A percentile compares a stretch with the other conserved stretches of the same genome.
Evolutionary conservation across 2,797 vertebrate species (phyloP).

Genomic region (Spea hammondii): DNA sequence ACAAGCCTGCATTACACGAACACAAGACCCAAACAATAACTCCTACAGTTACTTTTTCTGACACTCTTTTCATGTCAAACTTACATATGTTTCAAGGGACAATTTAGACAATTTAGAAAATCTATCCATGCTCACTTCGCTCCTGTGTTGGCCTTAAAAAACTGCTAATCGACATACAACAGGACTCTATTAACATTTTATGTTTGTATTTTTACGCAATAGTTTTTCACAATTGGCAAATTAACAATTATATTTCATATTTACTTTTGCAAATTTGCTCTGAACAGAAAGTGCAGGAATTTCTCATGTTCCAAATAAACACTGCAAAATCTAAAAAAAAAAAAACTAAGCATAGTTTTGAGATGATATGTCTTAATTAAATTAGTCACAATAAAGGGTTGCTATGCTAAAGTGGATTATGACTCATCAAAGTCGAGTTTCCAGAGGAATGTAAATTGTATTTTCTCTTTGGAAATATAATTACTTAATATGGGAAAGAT

Average conservation of each 20-base stretch:
- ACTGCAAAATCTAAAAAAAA: background rate
- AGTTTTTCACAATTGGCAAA: too few relatives aligned
- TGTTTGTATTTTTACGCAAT: too few relatives aligned
- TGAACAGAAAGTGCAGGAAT: background rate
- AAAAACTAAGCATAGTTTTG: background rate
- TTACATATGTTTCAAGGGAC: too few relatives aligned
- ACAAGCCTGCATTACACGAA: too few relatives aligned
- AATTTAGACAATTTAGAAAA: too few relatives aligned
- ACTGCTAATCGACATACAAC: too few relatives aligned
- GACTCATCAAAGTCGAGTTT: conserved; percentile 16
- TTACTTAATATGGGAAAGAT: conserved; percentile 22
- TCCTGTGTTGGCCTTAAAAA: too few relatives aligned
- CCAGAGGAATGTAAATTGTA: conserved; percentile 12
- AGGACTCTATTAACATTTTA: too few relatives aligned
- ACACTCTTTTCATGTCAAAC: too few relatives aligned
- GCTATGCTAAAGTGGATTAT: conserved; percentile 8
- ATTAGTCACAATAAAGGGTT: background rate
- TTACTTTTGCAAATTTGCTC: background rate
- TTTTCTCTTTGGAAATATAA: conserved; percentile 3
- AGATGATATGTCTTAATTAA: background rate
- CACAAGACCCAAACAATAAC: too few relatives aligned
- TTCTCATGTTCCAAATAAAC: background rate
- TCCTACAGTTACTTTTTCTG: too few relatives aligned
- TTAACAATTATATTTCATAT: background rate
- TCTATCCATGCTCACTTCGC: too few relatives aligned